phyloP scores from a whole-genome alignment of 2,113 vertebrate species.

The Aleadryas rufinucha region DNA sequence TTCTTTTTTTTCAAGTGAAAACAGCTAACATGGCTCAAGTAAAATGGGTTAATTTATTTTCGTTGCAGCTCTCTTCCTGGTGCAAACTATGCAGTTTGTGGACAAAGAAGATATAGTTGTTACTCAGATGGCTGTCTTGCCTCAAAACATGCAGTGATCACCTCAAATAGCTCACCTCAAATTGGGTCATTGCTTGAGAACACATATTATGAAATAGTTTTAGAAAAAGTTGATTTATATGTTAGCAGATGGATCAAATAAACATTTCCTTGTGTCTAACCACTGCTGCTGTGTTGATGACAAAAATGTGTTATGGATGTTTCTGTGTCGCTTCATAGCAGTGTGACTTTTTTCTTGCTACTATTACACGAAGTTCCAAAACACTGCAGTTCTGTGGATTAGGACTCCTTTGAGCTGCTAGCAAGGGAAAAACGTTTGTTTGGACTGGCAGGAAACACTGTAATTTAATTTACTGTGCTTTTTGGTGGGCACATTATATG shows the following conservation, averaged over 20 bases:
- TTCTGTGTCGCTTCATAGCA: slow-evolving; percentile 12
- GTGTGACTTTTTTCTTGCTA: neutral
- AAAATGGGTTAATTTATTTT: neutral
- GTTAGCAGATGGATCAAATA: neutral
- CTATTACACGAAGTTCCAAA: slow-evolving; percentile 26
- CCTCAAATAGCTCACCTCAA: neutral
- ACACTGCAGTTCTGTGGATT: slow-evolving; percentile 1
- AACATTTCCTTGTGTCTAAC: neutral
- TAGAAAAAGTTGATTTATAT: neutral
- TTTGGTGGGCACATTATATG: neutral
- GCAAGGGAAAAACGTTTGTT: slow-evolving; percentile 28
- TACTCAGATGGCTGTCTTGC: neutral
- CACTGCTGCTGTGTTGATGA: neutral
- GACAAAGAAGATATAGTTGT: neutral
- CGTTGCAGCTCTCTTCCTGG: neutral
- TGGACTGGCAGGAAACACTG: slow-evolving; percentile 17
- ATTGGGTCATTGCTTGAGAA: neutral
- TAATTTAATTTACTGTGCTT: neutral
- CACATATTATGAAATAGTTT: neutral
- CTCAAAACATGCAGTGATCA: neutral
- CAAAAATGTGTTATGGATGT: neutral
- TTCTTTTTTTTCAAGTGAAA: neutral
- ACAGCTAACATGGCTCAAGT: neutral
- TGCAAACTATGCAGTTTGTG: neutral
- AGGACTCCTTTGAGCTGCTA: slow-evolving; percentile 18